phyloP scores from a whole-genome alignment of 2,113 vertebrate genomes.

The Corydoras maculifer region DNA sequence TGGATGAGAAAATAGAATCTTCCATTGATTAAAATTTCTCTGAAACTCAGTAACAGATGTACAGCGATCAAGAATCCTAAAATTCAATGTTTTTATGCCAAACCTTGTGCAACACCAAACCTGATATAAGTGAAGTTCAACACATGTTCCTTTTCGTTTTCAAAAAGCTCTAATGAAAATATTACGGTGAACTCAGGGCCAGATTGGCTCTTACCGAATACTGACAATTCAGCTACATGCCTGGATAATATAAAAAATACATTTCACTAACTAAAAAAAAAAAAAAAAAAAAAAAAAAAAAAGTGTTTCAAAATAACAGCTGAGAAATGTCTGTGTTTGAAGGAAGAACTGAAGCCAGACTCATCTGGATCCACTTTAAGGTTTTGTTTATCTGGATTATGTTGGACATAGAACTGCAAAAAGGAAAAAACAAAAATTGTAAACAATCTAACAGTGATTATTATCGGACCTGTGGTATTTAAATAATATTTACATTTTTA shows the following conservation, averaged over 20 bases:
- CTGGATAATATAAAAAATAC: neutral
- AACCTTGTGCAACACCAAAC: too few species aligned
- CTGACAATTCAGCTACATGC: neutral
- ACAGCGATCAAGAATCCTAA: too few species aligned
- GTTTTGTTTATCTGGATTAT: conserved; percentile 38
- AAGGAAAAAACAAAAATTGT: conserved; percentile 42
- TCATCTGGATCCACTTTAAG: neutral
- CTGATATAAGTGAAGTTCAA: too few species aligned
- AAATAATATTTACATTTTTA: too few species aligned
- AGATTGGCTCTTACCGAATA: conserved; percentile 1
- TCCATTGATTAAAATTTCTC: too few species aligned
- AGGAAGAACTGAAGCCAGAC: neutral
- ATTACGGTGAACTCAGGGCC: neutral
- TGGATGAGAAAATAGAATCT: too few species aligned
- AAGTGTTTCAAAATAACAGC: neutral
- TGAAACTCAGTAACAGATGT: too few species aligned
- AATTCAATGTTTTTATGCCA: too few species aligned
- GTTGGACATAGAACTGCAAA: conserved; percentile 70
- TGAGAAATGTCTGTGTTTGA: neutral
- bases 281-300: conserved; percentile 13
- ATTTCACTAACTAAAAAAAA: conserved; percentile 27
- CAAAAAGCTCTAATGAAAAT: neutral
- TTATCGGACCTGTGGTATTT: too few species aligned
- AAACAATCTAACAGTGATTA: conserved; percentile 11
- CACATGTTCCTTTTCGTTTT: too few species aligned